These are phyloP conservation scores for Mechanitis messenoides DNA, from an alignment of 2,888 invertebrate species.

Conservation along the genomic window DNA sequence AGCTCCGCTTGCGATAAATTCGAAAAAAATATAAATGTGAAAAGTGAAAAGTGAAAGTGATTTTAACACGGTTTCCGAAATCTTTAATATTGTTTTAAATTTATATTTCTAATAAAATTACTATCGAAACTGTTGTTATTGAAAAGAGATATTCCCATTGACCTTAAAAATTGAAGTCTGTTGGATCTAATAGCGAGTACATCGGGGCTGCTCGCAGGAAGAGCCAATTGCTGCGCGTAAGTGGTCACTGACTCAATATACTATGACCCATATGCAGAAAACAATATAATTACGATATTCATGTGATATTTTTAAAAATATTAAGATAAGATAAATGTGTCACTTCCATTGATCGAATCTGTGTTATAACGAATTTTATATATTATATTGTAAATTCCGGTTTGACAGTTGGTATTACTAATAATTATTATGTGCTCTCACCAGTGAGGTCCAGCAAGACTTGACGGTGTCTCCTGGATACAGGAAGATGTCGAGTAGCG, in stretches of 20 bases:
- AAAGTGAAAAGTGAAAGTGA: no score
- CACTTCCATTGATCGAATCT: not conserved
- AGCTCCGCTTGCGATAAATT: no score
- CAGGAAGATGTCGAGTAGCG: constrained; percentile 86
- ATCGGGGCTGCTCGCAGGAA: constrained; percentile 65
- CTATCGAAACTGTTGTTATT: not conserved
- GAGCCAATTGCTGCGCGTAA: constrained; percentile 60
- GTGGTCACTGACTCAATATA: constrained; percentile 67
- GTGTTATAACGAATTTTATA: no score
- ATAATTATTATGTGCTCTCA: constrained; percentile 59
- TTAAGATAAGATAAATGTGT: constrained; percentile 4
- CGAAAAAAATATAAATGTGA: no score
- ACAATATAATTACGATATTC: constrained; percentile 16
- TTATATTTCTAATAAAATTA: not conserved
- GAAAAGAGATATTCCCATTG: constrained; percentile 18
- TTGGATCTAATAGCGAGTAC: constrained; percentile 37
- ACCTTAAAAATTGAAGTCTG: constrained; percentile 37
- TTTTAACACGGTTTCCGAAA: no score
- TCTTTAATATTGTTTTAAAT: no score
- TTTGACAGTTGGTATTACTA: no score
- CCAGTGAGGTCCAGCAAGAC: constrained; percentile 88
- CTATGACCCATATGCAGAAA: constrained; percentile 50
- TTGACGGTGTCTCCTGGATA: constrained; percentile 81
- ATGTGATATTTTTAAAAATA: not conserved
- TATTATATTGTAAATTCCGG: no score